Percentiles rank a stretch among this genome's conserved stretches.
phyloP scores from a whole-genome alignment of 2,113 vertebrate species.

The Pomatorhinus ruficollis region DNA sequence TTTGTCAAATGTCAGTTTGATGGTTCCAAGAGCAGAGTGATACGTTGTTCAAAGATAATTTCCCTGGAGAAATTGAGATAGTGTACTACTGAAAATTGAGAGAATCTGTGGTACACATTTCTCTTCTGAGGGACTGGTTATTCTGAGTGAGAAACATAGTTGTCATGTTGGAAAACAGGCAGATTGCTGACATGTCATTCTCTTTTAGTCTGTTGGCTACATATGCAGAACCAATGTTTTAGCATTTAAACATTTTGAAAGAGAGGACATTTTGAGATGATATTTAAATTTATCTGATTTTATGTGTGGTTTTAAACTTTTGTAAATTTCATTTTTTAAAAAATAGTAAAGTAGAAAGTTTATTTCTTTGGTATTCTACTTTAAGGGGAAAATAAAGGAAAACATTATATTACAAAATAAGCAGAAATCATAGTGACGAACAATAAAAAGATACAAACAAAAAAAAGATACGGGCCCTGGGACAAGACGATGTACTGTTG shows the following conservation, averaged over 20 bases:
- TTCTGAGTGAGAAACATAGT: slow-evolving; percentile 56
- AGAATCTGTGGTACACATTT: slow-evolving; percentile 61
- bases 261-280: not conserved
- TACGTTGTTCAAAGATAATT: slow-evolving; percentile 77
- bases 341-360: not conserved
- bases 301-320: not conserved
- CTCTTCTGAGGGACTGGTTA: slow-evolving; percentile 66
- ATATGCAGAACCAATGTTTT: not conserved
- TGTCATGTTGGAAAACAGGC: slow-evolving; percentile 56
- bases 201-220: slow-evolving; percentile 7
- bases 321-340: not conserved
- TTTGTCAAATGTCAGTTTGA: slow-evolving; percentile 79
- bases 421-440: not conserved
- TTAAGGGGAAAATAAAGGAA: not conserved
- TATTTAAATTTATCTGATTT: not conserved
- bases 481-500: not conserved
- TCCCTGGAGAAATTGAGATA: slow-evolving; percentile 70
- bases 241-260: not conserved
- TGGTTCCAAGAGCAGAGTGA: slow-evolving; percentile 75
- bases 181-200: slow-evolving; percentile 60
- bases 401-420: not conserved
- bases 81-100: slow-evolving; percentile 64
- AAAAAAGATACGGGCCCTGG: no score
- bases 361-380: not conserved
- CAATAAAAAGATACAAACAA: not conserved